These are phyloP conservation scores for Corythaixoides concolor DNA, from an alignment of 2,113 vertebrate species.

Conservation along the genomic window DNA sequence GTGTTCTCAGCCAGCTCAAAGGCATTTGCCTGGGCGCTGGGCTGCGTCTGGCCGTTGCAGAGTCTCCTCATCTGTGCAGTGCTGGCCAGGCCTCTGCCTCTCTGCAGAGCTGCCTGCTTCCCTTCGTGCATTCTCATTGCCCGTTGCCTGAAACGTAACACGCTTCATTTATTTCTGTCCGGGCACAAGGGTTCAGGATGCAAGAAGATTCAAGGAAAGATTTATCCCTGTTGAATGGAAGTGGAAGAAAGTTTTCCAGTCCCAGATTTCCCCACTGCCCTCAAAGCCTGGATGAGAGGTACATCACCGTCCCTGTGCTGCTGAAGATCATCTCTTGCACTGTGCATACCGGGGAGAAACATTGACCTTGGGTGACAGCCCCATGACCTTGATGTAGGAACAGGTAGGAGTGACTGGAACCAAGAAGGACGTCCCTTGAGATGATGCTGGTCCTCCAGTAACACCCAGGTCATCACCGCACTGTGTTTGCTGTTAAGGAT, in stretches of 20 bases:
- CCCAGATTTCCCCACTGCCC: fast-evolving
- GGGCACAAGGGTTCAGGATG: not conserved
- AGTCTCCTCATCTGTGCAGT: not conserved
- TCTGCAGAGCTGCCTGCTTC: not conserved
- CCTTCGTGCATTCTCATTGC: fast-evolving
- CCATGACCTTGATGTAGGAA: not conserved
- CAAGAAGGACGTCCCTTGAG: not conserved
- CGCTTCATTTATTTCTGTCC: not conserved
- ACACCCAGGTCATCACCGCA: not conserved
- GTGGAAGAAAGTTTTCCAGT: not conserved
- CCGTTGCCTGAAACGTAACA: not conserved
- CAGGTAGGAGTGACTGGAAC: not conserved
- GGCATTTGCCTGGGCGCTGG: not conserved
- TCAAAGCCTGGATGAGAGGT: not conserved
- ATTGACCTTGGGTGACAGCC: fast-evolving
- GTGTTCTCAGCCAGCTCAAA: not conserved
- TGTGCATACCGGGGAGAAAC: not conserved
- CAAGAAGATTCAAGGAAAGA: not conserved
- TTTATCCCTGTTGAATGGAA: not conserved
- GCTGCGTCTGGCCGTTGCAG: not conserved
- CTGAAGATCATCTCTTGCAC: not conserved
- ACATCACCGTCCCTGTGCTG: fast-evolving
- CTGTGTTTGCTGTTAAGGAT: not conserved
- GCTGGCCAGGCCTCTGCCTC: not conserved
- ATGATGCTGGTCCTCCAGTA: not conserved